Evolutionary conservation across 2,113 vertebrate species (phyloP).

Genomic region (Ovibos moschatus): DNA sequence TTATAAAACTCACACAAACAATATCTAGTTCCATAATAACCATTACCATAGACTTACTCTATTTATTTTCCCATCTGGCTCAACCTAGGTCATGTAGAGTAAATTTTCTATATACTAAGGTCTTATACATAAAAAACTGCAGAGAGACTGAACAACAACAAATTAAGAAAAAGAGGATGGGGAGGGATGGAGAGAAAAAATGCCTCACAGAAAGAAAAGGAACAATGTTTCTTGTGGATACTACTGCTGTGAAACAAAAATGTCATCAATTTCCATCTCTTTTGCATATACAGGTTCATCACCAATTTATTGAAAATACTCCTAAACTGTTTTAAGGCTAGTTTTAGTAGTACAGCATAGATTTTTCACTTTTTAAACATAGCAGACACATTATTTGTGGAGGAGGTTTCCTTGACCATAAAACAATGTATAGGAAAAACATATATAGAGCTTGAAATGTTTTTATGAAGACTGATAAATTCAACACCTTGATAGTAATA

Average conservation of each 20-base stretch:
- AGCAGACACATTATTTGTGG: neutral
- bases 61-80: neutral
- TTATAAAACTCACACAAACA: neutral
- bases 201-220: neutral
- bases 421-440: neutral
- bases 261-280: neutral
- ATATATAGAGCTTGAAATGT: neutral
- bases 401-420: neutral
- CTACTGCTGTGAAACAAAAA: neutral
- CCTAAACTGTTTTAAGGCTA: neutral
- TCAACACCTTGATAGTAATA: neutral
- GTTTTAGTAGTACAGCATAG: neutral
- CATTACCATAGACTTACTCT: neutral
- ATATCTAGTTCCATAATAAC: constrained; percentile 1
- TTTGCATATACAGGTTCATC: neutral
- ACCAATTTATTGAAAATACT: neutral
- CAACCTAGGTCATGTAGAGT: neutral
- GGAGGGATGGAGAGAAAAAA: neutral
- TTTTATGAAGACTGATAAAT: neutral
- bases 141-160: neutral
- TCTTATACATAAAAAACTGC: neutral
- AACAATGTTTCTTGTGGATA: neutral
- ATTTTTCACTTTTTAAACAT: neutral
- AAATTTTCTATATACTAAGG: neutral
- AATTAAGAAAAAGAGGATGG: neutral